A percentile compares a stretch with the other conserved stretches of the same genome.
Evolutionary conservation across 2,113 vertebrate genomes (phyloP).

Genomic region (Abramis brama): DNA sequence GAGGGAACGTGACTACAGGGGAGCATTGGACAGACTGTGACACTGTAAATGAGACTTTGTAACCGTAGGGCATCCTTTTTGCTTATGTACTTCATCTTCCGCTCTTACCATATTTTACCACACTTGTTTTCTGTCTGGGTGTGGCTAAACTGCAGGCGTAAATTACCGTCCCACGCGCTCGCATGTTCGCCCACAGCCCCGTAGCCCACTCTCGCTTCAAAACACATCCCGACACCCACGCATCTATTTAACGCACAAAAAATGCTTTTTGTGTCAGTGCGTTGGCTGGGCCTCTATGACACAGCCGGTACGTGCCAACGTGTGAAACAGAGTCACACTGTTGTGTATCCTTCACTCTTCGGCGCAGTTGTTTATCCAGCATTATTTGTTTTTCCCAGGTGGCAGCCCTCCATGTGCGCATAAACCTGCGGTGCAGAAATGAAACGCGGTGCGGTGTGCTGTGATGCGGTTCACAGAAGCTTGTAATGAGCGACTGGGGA

Average conservation of each 20-base stretch:
- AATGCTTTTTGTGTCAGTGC: constrained; percentile 10
- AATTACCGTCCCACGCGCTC: constrained; percentile 34
- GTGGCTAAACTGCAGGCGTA: not conserved
- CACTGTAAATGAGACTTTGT: not conserved
- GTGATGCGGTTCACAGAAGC: constrained; percentile 44
- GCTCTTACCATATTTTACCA: constrained; percentile 24
- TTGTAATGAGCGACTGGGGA: constrained; percentile 55
- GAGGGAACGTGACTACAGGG: constrained; percentile 64
- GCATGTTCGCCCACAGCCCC: constrained; percentile 11
- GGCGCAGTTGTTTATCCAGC: constrained; percentile 14
- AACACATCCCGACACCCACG: constrained; percentile 27
- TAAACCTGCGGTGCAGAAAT: constrained; percentile 50
- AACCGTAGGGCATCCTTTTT: constrained; percentile 5
- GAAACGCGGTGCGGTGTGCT: constrained; percentile 21
- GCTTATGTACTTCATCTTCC: constrained; percentile 8
- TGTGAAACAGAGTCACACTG: constrained; percentile 31
- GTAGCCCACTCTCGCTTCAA: not conserved
- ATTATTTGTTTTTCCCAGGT: constrained; percentile 36
- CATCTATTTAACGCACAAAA: constrained; percentile 7
- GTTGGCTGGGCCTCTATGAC: constrained; percentile 20
- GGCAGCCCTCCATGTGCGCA: constrained; percentile 36
- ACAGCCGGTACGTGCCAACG: not conserved
- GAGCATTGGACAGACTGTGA: constrained; percentile 50
- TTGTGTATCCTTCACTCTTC: constrained; percentile 1
- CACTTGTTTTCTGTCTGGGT: not conserved